phyloP scores from a whole-genome alignment of 2,888 invertebrate species.

The Orthosia gracilis region DNA sequence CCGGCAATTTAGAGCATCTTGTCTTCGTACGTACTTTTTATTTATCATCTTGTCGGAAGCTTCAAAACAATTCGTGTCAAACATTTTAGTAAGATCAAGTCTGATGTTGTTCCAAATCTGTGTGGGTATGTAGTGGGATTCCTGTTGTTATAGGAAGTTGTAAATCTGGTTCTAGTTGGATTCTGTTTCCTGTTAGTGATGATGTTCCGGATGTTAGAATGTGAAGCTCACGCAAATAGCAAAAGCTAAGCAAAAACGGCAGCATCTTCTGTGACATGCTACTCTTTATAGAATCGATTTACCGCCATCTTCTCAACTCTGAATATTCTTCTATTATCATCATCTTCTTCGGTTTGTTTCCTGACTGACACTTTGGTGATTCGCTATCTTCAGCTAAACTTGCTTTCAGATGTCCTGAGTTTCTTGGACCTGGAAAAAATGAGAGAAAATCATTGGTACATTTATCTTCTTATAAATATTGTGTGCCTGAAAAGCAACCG shows the following conservation, averaged over 20 bases:
- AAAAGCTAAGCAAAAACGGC: background rate
- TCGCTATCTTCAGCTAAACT: background rate
- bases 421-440: background rate
- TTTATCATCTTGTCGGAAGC: conserved; percentile 71
- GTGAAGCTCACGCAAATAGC: background rate
- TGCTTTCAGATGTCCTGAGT: background rate
- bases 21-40: conserved; percentile 59
- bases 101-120: conserved; percentile 3
- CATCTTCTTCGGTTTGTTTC: no score
- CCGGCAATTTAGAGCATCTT: no score
- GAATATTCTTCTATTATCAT: background rate
- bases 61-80: conserved; percentile 39
- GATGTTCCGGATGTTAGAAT: background rate
- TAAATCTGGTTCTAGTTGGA: conserved; percentile 9
- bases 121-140: background rate
- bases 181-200: background rate
- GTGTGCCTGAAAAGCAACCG: background rate
- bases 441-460: background rate
- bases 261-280: no score
- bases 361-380: no score
- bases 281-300: no score
- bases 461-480: background rate
- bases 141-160: background rate
- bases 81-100: conserved; percentile 10
- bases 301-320: background rate